These are phyloP conservation scores for Melieria crassipennis DNA, from an alignment of 2,888 invertebrate genomes.

Conservation along the genomic window DNA sequence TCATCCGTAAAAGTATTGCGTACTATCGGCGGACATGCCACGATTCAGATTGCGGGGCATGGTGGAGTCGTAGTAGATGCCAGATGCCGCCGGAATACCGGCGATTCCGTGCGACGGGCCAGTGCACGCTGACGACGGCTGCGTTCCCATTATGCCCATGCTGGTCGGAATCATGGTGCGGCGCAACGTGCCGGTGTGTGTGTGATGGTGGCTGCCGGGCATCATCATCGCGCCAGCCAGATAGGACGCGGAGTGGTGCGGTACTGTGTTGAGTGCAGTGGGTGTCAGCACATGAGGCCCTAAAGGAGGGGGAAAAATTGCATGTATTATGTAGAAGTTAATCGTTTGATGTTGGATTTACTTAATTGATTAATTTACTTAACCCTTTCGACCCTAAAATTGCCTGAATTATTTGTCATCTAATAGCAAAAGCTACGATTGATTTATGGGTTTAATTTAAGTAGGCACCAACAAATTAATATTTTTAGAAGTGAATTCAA, in stretches of 20 bases:
- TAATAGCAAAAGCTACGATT: too few species aligned
- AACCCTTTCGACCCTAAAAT: too few species aligned
- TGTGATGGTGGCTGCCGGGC: slow-evolving; percentile 59
- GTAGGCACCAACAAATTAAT: too few species aligned
- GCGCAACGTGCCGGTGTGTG: slow-evolving; percentile 56
- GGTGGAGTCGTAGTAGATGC: slow-evolving; percentile 61
- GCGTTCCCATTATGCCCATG: slow-evolving; percentile 54
- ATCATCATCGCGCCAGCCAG: slow-evolving; percentile 60
- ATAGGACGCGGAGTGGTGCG: slow-evolving; percentile 58
- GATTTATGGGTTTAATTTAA: too few species aligned
- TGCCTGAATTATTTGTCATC: too few species aligned
- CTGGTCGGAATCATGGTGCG: slow-evolving; percentile 61
- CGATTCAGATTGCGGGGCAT: slow-evolving; percentile 58
- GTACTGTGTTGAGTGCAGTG: slow-evolving; percentile 53
- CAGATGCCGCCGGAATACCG: slow-evolving; percentile 50
- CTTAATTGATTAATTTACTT: too few species aligned
- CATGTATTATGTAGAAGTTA: neutral
- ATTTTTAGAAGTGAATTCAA: too few species aligned
- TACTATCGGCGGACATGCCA: slow-evolving; percentile 56
- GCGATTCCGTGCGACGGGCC: slow-evolving; percentile 52
- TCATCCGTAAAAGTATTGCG: slow-evolving; percentile 65
- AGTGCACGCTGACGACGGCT: slow-evolving; percentile 43
- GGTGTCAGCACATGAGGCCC: slow-evolving; percentile 57
- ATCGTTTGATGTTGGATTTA: neutral
- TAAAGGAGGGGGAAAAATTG: slow-evolving; percentile 28